Percentiles rank a stretch among this genome's conserved stretches.
phyloP scores from a whole-genome alignment of 2,113 vertebrate genomes.

The Thamnaconus septentrionalis region DNA sequence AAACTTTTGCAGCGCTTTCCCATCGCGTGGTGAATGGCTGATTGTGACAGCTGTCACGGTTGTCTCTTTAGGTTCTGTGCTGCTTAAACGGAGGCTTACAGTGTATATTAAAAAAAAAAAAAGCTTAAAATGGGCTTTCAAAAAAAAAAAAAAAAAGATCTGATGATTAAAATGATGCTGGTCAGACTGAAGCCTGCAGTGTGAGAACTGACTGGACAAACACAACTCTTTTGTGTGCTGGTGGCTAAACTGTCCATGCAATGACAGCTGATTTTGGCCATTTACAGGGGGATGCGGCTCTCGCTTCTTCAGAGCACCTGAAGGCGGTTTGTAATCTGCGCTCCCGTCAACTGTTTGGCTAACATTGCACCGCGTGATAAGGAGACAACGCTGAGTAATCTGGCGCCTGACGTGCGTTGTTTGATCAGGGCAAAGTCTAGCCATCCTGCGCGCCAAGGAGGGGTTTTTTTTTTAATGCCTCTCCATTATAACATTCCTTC shows the following conservation, averaged over 20 bases:
- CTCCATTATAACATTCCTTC: too few relatives aligned
- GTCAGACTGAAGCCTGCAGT: too few relatives aligned
- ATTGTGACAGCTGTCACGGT: slow-evolving; percentile 42
- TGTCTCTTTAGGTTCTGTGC: slow-evolving; percentile 47
- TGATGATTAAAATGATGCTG: not conserved
- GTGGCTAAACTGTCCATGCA: too few relatives aligned
- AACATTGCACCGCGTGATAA: slow-evolving; percentile 5
- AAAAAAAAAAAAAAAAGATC: too few relatives aligned
- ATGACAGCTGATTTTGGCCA: slow-evolving; percentile 14
- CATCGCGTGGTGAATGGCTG: slow-evolving; percentile 28
- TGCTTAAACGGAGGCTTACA: slow-evolving; percentile 16
- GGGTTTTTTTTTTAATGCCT: too few relatives aligned
- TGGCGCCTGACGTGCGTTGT: not conserved
- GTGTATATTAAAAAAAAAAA: slow-evolving; percentile 2
- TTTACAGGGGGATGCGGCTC: slow-evolving; percentile 1
- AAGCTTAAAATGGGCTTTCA: too few relatives aligned
- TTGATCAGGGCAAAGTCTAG: too few relatives aligned
- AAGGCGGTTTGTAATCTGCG: not conserved
- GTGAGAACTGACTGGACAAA: too few relatives aligned
- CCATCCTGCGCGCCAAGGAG: too few relatives aligned
- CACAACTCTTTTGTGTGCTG: too few relatives aligned
- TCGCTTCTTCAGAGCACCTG: not conserved
- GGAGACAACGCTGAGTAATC: slow-evolving; percentile 21
- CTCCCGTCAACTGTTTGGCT: slow-evolving; percentile 10
- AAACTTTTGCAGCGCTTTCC: slow-evolving; percentile 6